Evolutionary conservation across 2,113 vertebrate genomes (phyloP), one percentile per base, ranked within the genome.

Genomic region (Sinocyclocheilus anophthalmus): DNA sequence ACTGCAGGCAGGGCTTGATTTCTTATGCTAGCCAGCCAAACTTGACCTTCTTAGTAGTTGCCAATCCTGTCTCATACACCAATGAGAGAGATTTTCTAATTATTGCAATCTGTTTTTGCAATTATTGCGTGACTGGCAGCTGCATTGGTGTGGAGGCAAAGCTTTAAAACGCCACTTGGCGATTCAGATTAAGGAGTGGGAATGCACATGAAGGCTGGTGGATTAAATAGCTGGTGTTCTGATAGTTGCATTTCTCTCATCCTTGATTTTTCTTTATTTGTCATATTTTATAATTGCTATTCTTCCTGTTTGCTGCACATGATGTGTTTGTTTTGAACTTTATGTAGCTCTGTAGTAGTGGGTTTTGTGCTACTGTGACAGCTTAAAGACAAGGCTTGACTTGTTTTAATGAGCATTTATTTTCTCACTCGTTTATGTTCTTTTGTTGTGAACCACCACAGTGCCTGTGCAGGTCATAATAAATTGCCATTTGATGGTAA

Each of bases 51-150:
- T 33, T 26, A 76, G 14, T 48, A 81, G 42, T 13, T 83, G 81
- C 65, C 45, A 70, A 83, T 69, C 4, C 61, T 22, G 16, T 82
- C 39, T 67, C 42, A 69, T 30, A 14, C 45, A 55, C 42, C 59
- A 55, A 55, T 70, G 33, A 83, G 65, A 70, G 63, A 53, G 45
- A 83, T 83, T 83, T 70, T 83, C 81, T 70, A 53, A 70, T 83
- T 83, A 67, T 83, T 83, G 45, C 81, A 83, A 70, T 83, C 81
- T 70, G 26, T 26, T 26, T 26, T 26, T 26, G 26, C 26, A 26
- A 26, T 26, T 26, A 26, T 26, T 26, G 26, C 26, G 81, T 3
- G 16, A 69, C 45, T 70, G 81, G 65, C 81, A 83, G 65, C 65
- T 69, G 65, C 65, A 53, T 22, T 70, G 65, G 81, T 83, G 65